Base-by-base conservation (phyloP, 2,888 invertebrate genomes). In the Hydroisotoma schaefferi region DNA sequence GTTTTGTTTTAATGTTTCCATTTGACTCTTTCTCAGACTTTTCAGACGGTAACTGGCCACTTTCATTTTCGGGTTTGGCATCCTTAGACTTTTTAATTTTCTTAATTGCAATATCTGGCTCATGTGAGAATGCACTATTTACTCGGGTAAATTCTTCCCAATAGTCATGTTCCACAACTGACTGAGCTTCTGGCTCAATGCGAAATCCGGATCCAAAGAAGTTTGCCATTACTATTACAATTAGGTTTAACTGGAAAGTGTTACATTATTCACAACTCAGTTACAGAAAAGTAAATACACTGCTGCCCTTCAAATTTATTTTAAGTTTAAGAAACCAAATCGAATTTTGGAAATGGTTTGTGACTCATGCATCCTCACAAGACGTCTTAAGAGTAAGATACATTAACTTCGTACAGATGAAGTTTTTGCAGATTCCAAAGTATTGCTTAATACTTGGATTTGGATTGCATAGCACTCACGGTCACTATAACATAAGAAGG, bases 71-170 rank as follows among this genome's bases (percentile, higher is more conserved):
- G 1, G 40, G 29, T 25, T 54, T 44, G 3, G 43, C 37, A 20
- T 5, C 40, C 8, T 15, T 40, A 40, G 52, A n/a, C n/a, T 52
- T 29, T 23, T 53, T 53, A 2, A 37, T n/a, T 53, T 53, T 53
- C 26, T 26, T 15, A 25, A 53, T 40, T 2, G 49, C 46, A 20
- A 61, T 22, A 37, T 61, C 61, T 2, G 65, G 55, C 20, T 68
- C 65, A 18, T 65, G 63, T 8, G 58, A 12, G 28, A 68, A 65
- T 12, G 55, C 52, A 44, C 59, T 60, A 27, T 68, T 64, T 2
- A 68, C 65, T 55, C 61, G 56, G 5, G 55, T 47, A 18, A 65
- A 65, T 61, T 68, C 68, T 46, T 68, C 68, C 68, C 68, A 68
- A 49, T 68, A 68, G 28, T 68, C 68, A 26, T 65, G 65, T 40